Base-by-base conservation (phyloP, 2,113 vertebrate genomes). In the Danionella cerebrum region DNA sequence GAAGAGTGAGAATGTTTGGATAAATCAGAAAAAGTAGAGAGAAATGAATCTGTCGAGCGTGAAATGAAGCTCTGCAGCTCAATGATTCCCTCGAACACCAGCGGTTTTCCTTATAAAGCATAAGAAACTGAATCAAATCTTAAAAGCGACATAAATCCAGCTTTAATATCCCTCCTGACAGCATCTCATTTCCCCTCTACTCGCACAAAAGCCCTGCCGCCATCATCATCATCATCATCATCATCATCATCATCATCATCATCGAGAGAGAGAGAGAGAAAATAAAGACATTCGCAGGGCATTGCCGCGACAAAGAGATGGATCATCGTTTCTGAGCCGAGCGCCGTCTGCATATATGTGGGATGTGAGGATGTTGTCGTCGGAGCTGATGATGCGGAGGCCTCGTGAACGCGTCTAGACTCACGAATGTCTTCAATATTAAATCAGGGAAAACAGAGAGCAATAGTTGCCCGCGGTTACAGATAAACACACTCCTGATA, bases 51-150 rank as follows among this genome's bases (percentile, higher is more conserved):
- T n/a, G n/a, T n/a, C n/a, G n/a, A n/a, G n/a, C n/a, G n/a, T n/a
- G n/a, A n/a, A n/a, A n/a, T n/a, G 18, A 39, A 57, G 36, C 51
- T 10, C 16, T 16, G 14, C 36, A 41, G 54, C 9, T n/a, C 24
- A 58, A 41, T 70, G 19, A 70, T 65, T 59, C 52, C 65, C 22
- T 31, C 14, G 22, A 65, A 54, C 11, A 36, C 22, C 41, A 57
- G 47, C 29, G 44, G n/a, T 48, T 58, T 50, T 38, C 7, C 14
- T 21, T 45, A 62, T 53, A 60, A 63, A 11, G 29, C 44, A 27
- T 29, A 54, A 63, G 53, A 45, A 3, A 16, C 29, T 44, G 6
- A 36, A 39, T 70, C 55, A 25, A 55, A 64, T 54, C 13, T 21
- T 10, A 10, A 39, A 2, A 38, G 12, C 19, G 2, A 0, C 31